Conservation (phyloP, 2,113 vertebrate genomes). For the Oreotragus oreotragus region DNA sequence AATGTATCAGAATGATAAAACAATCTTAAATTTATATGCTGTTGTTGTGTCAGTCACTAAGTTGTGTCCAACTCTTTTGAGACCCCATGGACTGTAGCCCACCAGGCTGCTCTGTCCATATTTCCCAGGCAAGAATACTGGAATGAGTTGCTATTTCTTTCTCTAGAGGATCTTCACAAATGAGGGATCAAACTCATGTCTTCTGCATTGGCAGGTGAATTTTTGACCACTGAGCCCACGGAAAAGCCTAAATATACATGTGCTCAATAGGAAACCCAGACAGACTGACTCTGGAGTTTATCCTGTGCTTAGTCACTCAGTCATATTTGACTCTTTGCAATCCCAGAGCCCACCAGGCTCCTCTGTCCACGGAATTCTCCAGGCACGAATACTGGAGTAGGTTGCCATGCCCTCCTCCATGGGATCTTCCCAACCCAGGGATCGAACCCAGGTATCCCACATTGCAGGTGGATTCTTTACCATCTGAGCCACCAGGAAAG, state of each 20-base stretch:
- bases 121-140: not conserved
- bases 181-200: not conserved
- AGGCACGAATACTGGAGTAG: not conserved
- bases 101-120: not conserved
- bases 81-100: not conserved
- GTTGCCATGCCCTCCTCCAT: not conserved
- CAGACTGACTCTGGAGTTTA: not conserved
- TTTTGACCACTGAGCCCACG: not conserved
- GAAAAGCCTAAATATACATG: not conserved
- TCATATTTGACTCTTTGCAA: not conserved
- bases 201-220: not conserved
- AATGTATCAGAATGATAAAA: not conserved
- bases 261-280: not conserved
- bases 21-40: not conserved
- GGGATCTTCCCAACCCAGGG: not conserved
- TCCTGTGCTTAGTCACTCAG: not conserved
- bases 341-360: not conserved
- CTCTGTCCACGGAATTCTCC: not conserved
- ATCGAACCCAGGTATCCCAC: not conserved
- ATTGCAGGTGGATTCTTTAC: not conserved
- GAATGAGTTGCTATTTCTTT: not conserved
- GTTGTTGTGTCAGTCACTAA: not conserved
- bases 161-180: not conserved
- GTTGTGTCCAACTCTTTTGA: not conserved
- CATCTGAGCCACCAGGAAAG: not conserved